Base-by-base conservation (phyloP, 2,888 invertebrate species). In the Gibbula magus region DNA sequence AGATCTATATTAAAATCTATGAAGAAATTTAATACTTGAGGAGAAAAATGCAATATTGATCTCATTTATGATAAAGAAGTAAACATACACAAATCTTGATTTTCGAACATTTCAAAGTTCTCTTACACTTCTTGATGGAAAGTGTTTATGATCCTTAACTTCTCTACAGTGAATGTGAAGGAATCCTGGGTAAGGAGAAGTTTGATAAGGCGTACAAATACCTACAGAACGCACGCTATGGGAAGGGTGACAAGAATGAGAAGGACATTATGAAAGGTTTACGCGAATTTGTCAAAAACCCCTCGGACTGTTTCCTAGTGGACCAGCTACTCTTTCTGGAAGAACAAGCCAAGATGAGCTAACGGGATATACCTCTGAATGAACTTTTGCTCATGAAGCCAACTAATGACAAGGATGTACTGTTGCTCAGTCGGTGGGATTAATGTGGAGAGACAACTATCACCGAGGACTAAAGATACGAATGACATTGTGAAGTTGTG, bases 261-360 rank as follows among this genome's bases (percentile, higher is more conserved):
- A 87, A 86, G 54, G 86, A 88, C 66, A 92, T 93, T n/a, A 90
- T 91, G 88, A 79, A 86, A 22, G 91, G 90, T n/a, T 86, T 92
- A 35, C 75, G 88, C 45, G 82, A 89, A 76, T 88, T 90, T 82
- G 90, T 91, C 22, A 88, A 89, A 77, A 91, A 92, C 79, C 89
- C 91, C 4, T 89, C 90, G 82, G 92, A 91, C 85, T 92, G 92
- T 84, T 92, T 92, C 83, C 83, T 92, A n/a, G 91, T 93, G 22
- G 93, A 93, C 78, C 92, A 92, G 83, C 87, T 93, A 22, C 83
- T 92, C 20, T 93, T 93, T 84, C 84, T 92, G 35, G 92, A 93
- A 81, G 91, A 90, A 79, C 91, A 91, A 77, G 84, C 85, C 25
- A 52, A 52, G 51, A 8, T 45, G 45, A 45, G 45, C 45, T 45